phyloP scores from a whole-genome alignment of 2,888 invertebrate species.

The Punctoribates punctum region DNA sequence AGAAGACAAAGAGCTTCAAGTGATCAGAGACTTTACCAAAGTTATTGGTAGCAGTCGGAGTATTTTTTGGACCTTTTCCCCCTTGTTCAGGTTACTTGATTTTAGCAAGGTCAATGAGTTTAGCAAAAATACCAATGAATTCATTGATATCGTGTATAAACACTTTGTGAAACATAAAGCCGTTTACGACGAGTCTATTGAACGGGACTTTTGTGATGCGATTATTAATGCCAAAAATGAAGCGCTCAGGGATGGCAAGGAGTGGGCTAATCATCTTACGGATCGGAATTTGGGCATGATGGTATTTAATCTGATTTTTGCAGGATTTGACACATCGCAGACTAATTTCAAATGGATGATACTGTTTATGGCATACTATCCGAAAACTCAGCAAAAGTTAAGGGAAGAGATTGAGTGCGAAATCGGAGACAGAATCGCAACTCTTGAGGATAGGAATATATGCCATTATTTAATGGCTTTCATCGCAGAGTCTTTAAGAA shows the following conservation, averaged over 20 bases:
- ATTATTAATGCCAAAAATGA: slow-evolving; percentile 7
- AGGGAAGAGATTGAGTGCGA: background rate
- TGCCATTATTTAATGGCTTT: slow-evolving; percentile 21
- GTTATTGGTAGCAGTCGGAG: too few species aligned
- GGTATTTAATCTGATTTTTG: background rate
- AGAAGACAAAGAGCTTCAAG: slow-evolving; percentile 63
- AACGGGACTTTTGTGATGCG: background rate
- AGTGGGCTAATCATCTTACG: background rate
- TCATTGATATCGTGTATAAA: too few species aligned
- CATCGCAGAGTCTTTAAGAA: background rate
- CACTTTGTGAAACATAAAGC: too few species aligned
- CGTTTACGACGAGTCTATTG: too few species aligned
- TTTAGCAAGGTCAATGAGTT: too few species aligned
- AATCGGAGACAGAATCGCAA: slow-evolving; percentile 2
- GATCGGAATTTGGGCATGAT: background rate
- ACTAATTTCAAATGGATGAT: slow-evolving; percentile 22
- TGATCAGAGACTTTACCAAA: slow-evolving; percentile 64
- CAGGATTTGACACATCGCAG: slow-evolving; percentile 32
- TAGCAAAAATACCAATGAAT: too few species aligned
- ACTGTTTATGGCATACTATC: background rate
- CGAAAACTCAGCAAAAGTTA: background rate
- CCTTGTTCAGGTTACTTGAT: too few species aligned
- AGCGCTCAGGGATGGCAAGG: background rate
- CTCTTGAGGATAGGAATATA: background rate
- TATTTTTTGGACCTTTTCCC: too few species aligned